These are phyloP conservation scores for Pogona vitticeps DNA, from an alignment of 2,113 vertebrate species.

Conservation along the genomic window DNA sequence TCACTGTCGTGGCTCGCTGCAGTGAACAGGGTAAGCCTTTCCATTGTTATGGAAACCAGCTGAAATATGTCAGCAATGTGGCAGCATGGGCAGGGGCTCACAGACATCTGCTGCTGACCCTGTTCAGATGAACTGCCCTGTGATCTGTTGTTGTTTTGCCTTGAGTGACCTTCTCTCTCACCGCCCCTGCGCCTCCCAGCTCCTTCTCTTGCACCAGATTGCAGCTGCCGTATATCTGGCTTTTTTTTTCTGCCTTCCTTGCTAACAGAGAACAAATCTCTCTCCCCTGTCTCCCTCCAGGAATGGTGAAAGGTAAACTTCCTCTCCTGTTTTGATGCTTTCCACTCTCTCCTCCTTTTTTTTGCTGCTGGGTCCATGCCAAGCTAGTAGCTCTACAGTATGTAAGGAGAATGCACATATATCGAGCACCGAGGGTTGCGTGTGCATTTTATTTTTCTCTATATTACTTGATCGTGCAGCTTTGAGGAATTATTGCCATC, in stretches of 20 bases:
- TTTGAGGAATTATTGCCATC: conserved; percentile 1
- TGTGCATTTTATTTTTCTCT: neutral
- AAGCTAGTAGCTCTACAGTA: neutral
- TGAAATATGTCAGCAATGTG: neutral
- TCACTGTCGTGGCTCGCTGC: neutral
- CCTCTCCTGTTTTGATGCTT: neutral
- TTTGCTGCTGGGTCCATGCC: neutral
- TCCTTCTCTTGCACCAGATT: neutral
- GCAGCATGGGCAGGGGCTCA: neutral
- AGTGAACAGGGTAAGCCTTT: neutral
- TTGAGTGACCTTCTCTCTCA: neutral
- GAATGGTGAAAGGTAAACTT: neutral
- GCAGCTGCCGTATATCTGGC: neutral
- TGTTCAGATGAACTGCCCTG: neutral
- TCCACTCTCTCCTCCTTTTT: neutral
- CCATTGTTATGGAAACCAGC: conserved; percentile 20
- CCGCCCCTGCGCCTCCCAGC: neutral
- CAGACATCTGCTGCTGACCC: neutral
- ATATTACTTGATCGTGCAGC: no score
- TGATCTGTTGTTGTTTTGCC: neutral
- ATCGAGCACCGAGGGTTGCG: neutral
- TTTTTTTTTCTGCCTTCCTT: conserved; percentile 1
- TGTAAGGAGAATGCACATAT: neutral
- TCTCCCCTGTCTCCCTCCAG: neutral
- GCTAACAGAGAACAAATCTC: neutral